These are phyloP conservation scores for Odontamblyopus lacepedii DNA, from an alignment of 2,797 vertebrate genomes.

Conservation along the genomic window DNA sequence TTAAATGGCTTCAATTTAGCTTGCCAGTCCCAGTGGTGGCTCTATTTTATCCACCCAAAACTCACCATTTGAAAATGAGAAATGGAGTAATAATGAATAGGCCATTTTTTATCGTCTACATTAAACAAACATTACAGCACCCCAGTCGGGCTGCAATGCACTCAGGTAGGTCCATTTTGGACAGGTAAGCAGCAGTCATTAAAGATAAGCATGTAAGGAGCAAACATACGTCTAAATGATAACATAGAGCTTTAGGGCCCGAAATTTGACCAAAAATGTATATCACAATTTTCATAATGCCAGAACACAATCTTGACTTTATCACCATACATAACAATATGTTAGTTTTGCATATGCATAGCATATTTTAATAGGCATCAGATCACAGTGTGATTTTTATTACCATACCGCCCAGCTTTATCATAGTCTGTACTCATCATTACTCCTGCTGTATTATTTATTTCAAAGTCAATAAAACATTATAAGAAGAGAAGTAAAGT, in stretches of 20 bases:
- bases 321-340: no score
- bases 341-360: no score
- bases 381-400: no score
- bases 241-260: no score
- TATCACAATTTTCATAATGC: no score
- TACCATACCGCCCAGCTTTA: no score
- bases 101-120: conserved; percentile 58
- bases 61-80: conserved; percentile 52
- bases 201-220: not conserved
- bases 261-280: no score
- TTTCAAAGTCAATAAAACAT: not conserved
- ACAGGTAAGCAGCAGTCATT: not conserved
- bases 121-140: conserved; percentile 60
- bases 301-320: no score
- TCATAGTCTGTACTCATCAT: no score
- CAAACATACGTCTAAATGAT: no score
- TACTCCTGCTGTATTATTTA: not conserved
- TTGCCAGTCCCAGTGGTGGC: conserved; percentile 45
- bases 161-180: not conserved
- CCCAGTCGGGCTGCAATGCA: not conserved
- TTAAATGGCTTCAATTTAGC: conserved; percentile 64
- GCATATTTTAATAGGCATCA: no score
- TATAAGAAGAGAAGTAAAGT: not conserved
- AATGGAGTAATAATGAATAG: conserved; percentile 63
- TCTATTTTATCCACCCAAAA: conserved; percentile 56